Evolutionary conservation across 2,797 vertebrate species (phyloP).

Genomic region (Pseudochirops cupreus): DNA sequence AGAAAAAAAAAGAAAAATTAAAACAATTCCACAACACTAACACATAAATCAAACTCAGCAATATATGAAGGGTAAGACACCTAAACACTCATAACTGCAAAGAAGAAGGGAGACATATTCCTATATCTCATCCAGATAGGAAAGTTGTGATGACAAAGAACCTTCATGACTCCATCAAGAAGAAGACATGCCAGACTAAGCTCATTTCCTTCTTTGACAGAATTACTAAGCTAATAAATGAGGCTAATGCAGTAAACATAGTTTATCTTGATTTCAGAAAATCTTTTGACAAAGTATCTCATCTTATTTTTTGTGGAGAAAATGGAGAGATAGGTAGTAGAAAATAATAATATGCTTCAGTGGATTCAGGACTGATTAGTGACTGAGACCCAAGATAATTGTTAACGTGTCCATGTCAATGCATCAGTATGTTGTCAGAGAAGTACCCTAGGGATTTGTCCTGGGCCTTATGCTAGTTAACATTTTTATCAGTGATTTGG

Average conservation of each 20-base stretch:
- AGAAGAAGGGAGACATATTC: not conserved
- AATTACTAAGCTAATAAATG: not conserved
- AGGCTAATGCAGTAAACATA: not conserved
- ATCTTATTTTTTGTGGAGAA: not conserved
- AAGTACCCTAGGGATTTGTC: not conserved
- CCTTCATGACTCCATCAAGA: not conserved
- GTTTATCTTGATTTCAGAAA: not conserved
- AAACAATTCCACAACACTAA: not conserved
- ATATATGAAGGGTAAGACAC: not conserved
- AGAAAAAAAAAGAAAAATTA: no score
- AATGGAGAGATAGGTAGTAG: not conserved
- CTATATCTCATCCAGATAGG: not conserved
- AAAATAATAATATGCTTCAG: not conserved
- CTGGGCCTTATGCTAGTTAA: not conserved
- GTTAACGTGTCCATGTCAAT: not conserved
- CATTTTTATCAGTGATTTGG: not conserved
- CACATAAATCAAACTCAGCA: not conserved
- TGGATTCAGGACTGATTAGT: not conserved
- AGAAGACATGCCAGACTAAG: not conserved
- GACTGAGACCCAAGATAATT: not conserved
- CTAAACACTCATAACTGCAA: not conserved
- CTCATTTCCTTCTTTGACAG: not conserved
- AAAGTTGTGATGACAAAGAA: not conserved
- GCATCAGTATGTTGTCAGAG: fast-evolving
- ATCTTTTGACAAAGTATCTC: not conserved